These are phyloP conservation scores for Scalopus aquaticus DNA, from an alignment of 2,113 vertebrate species.

Conservation along the genomic window DNA sequence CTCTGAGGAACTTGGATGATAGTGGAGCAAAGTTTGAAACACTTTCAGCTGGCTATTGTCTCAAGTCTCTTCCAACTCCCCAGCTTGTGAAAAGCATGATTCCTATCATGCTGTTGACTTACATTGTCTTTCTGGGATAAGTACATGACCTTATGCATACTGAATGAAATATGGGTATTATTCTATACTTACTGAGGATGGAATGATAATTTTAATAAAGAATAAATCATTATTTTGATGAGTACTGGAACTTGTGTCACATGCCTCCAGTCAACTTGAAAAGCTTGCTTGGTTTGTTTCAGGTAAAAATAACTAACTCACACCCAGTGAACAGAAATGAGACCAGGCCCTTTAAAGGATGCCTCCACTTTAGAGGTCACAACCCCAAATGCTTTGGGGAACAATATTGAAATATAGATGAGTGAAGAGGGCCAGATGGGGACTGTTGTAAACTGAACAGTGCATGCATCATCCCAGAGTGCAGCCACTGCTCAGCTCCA, in stretches of 20 bases:
- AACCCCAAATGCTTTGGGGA: background rate
- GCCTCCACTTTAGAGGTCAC: background rate
- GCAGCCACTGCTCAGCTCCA: background rate
- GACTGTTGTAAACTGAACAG: background rate
- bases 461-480: background rate
- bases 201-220: background rate
- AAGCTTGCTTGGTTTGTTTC: background rate
- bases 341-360: background rate
- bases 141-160: background rate
- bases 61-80: background rate
- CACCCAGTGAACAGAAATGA: background rate
- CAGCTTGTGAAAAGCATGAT: background rate
- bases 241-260: background rate
- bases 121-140: background rate
- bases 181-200: background rate
- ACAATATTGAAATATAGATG: background rate
- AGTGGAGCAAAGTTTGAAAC: background rate
- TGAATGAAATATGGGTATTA: background rate
- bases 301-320: background rate
- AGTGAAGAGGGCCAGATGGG: background rate
- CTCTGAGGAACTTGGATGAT: background rate
- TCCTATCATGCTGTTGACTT: background rate
- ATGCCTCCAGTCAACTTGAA: background rate
- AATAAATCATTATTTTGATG: background rate
- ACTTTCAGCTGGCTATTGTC: background rate